Evolutionary conservation across 2,113 vertebrate genomes (phyloP).

Genomic region (Amia ocellicauda): DNA sequence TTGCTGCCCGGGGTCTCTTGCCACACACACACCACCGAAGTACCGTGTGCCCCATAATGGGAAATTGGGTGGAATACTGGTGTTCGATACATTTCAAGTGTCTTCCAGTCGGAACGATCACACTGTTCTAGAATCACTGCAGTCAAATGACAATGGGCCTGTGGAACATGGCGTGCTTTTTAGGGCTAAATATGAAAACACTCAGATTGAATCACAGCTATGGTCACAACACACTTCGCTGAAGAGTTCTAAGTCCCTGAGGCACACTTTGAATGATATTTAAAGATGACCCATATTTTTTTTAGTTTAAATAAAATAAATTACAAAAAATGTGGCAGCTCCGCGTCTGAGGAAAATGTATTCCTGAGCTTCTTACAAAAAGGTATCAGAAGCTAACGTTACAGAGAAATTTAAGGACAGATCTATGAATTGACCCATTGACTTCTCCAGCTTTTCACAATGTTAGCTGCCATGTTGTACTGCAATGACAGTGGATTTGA

Average conservation of each 20-base stretch:
- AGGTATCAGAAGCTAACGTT: slow-evolving; percentile 42
- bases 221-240: slow-evolving; percentile 61
- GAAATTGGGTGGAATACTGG: slow-evolving; percentile 42
- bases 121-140: slow-evolving; percentile 24
- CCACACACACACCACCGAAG: slow-evolving; percentile 11
- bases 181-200: slow-evolving; percentile 45
- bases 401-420: slow-evolving; percentile 47
- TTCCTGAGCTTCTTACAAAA: slow-evolving; percentile 45
- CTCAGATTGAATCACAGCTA: slow-evolving; percentile 54
- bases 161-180: slow-evolving; percentile 35
- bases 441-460: slow-evolving; percentile 31
- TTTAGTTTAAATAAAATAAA: too few species aligned
- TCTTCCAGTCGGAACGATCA: slow-evolving; percentile 33
- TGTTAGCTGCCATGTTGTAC: slow-evolving; percentile 60
- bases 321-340: slow-evolving; percentile 6
- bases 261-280: slow-evolving; percentile 67
- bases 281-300: slow-evolving; percentile 39
- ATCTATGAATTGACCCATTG: slow-evolving; percentile 30
- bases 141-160: slow-evolving; percentile 7
- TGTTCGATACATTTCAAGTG: slow-evolving; percentile 18
- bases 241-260: slow-evolving; percentile 72
- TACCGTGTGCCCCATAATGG: slow-evolving; percentile 57
- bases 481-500: slow-evolving; percentile 49
- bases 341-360: neutral
- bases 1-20: slow-evolving; percentile 63